phyloP scores from a whole-genome alignment of 2,797 vertebrate genomes.

The Molossus molossus region DNA sequence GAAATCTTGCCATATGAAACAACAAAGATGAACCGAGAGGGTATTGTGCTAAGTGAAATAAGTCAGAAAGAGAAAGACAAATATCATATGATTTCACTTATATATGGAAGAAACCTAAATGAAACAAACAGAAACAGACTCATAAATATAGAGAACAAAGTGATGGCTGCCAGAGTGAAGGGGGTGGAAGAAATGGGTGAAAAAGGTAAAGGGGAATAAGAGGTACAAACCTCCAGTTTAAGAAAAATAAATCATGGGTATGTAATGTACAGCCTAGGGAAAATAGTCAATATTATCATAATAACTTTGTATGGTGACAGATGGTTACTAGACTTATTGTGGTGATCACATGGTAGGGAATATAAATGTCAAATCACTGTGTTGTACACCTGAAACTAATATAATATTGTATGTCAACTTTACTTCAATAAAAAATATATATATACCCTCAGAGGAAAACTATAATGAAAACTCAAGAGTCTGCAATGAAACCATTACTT shows the following conservation, averaged over 20 bases:
- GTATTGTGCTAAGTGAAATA: constrained; percentile 17
- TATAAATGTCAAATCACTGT: constrained; percentile 12
- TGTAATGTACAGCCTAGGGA: neutral
- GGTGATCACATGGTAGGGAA: neutral
- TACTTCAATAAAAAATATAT: neutral
- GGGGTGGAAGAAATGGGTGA: neutral
- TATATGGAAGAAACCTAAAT: neutral
- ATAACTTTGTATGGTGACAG: constrained; percentile 10
- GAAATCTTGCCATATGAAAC: neutral
- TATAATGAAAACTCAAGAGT: constrained; percentile 69
- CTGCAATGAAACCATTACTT: constrained; percentile 66
- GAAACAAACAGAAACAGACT: neutral
- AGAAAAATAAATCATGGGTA: neutral
- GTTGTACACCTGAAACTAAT: constrained; percentile 49
- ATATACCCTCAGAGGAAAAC: constrained; percentile 61
- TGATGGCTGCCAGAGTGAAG: neutral
- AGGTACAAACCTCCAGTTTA: neutral
- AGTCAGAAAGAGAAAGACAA: neutral
- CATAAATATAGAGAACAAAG: constrained; percentile 2
- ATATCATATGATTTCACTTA: neutral
- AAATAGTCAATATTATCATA: neutral
- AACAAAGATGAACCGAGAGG: neutral
- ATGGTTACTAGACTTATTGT: constrained; percentile 7
- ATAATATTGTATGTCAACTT: constrained; percentile 48
- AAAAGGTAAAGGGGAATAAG: neutral